Conservation (phyloP, 2,888 invertebrate species). For the Hypercompe scribonia region DNA sequence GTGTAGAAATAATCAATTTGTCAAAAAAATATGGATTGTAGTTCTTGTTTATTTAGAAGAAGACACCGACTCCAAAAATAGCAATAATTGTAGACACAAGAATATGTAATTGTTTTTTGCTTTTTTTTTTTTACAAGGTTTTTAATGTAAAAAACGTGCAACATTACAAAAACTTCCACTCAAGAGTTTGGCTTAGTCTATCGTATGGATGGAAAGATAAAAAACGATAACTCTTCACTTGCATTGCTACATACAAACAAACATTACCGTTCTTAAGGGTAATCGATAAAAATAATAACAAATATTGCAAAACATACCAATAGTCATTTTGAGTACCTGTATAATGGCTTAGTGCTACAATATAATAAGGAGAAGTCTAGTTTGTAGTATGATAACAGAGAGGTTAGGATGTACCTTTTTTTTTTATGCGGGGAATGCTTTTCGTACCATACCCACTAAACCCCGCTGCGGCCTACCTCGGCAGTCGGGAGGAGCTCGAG, state of each 20-base stretch:
- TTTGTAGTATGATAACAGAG: background rate
- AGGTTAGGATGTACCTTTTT: no score
- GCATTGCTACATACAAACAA: conserved; percentile 53
- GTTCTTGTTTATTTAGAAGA: no score
- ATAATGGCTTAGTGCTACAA: background rate
- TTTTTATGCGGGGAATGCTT: no score
- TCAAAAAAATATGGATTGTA: no score
- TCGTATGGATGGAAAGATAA: conserved; percentile 50
- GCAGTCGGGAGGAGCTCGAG: no score
- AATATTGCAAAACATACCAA: background rate
- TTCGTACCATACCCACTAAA: no score
- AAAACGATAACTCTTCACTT: conserved; percentile 45
- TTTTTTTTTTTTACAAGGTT: no score
- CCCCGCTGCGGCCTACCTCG: no score
- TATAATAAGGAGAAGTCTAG: background rate
- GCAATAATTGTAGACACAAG: no score
- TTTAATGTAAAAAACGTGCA: background rate
- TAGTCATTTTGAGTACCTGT: background rate
- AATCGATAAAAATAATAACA: conserved; percentile 2
- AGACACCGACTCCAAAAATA: no score
- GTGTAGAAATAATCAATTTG: no score
- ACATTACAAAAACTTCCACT: conserved; percentile 12
- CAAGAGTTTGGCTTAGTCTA: conserved; percentile 8
- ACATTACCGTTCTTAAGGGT: conserved; percentile 52
- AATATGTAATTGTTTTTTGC: no score